These are phyloP conservation scores for Paraescarpia echinospica DNA, from an alignment of 1,140 invertebrate species.

Conservation along the genomic window DNA sequence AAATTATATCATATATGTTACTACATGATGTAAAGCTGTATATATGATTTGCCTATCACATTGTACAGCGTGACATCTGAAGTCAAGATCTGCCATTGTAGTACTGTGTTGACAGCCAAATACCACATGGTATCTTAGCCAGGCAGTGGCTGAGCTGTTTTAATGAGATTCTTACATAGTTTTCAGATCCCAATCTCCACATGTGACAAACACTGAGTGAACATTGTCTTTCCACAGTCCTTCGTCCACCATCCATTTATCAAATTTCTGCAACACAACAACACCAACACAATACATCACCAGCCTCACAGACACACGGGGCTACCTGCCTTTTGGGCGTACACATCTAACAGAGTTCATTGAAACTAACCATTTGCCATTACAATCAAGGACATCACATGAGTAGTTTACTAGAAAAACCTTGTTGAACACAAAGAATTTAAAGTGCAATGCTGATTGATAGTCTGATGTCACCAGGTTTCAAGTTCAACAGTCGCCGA, in stretches of 20 bases:
- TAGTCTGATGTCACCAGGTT: too few species aligned
- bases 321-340: too few species aligned
- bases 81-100: not conserved
- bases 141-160: not conserved
- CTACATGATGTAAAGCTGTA: too few species aligned
- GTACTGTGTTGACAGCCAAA: not conserved
- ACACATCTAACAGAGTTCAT: too few species aligned
- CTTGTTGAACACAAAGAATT: too few species aligned
- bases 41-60: not conserved
- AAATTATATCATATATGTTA: too few species aligned
- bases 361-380: too few species aligned
- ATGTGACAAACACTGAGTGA: conserved; percentile 64
- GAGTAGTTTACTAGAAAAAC: too few species aligned
- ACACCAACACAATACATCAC: not conserved
- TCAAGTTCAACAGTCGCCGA: too few species aligned
- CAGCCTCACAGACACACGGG: too few species aligned
- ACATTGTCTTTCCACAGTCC: conserved; percentile 39
- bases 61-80: not conserved
- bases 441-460: too few species aligned
- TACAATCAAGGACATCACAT: too few species aligned
- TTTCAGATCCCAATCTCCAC: conserved; percentile 69
- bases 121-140: not conserved
- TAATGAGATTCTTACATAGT: conserved; percentile 58
- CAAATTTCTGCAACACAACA: conserved; percentile 50
- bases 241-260: conserved; percentile 59